Evolutionary conservation across 2,113 vertebrate species (phyloP).

Genomic region (Erythrocercus mccallii): DNA sequence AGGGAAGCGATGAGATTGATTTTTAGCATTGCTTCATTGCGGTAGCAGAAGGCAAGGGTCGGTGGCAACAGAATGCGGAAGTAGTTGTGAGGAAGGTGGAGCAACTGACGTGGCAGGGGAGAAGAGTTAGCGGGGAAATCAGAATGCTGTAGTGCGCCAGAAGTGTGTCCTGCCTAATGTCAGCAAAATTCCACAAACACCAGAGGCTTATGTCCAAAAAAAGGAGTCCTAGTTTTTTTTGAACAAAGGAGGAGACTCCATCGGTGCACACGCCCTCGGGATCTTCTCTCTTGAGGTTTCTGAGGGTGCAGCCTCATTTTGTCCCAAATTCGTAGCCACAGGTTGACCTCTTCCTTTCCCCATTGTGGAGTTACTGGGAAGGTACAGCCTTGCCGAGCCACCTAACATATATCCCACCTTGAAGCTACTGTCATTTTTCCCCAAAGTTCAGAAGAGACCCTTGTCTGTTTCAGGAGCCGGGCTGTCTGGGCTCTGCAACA

Average conservation of each 20-base stretch:
- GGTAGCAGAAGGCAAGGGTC: fast-evolving
- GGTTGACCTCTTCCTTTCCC: not conserved
- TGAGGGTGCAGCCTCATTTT: not conserved
- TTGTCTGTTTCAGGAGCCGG: not conserved
- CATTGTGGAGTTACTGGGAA: not conserved
- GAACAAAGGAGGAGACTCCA: too few species aligned
- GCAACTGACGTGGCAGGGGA: fast-evolving
- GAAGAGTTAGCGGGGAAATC: not conserved
- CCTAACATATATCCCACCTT: fast-evolving
- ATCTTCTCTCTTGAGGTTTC: not conserved
- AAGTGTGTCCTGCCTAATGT: too few species aligned
- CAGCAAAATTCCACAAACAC: not conserved
- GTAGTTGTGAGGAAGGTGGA: not conserved
- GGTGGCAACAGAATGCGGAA: fast-evolving
- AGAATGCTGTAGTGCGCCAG: not conserved
- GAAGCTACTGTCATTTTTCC: not conserved
- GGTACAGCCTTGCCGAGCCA: not conserved
- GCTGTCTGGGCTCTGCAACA: too few species aligned
- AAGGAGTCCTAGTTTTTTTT: not conserved
- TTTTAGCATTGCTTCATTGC: fast-evolving
- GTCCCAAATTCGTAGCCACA: not conserved
- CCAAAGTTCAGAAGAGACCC: not conserved
- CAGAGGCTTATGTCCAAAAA: not conserved
- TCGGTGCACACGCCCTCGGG: fast-evolving
- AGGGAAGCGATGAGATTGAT: fast-evolving